Base-by-base conservation (phyloP, 2,797 vertebrate genomes). In the Chiroxiphia lanceolata region DNA sequence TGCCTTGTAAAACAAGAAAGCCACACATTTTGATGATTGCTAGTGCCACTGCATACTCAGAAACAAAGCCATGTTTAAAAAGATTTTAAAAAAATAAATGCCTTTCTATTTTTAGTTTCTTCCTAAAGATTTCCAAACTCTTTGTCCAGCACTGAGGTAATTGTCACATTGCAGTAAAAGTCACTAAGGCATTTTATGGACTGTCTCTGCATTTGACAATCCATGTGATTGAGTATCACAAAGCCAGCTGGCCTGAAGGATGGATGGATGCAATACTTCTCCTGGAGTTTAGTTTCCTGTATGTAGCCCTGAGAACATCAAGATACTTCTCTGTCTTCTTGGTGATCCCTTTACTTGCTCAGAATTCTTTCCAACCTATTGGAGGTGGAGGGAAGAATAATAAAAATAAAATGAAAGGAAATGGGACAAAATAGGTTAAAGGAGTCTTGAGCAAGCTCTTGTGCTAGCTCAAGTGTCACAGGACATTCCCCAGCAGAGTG, bases 401-500 rank as follows among this genome's bases (percentile, higher is more conserved):
- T 12, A 56, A 59, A 88, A 78, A n/a, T 1, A 31, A 23, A 68
- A 44, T 38, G 15, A 63, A 84, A 89, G 4, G 1, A 33, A 87
- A 65, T 1, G 4, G 5, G 34, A 14, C 3, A 64, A 78, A 84
- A 40, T 29, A 64, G n/a, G 1, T 71, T 19, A 50, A 38, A 84
- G 15, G 19, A 79, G 5, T 22, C 61, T 31, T 18, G 51, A 53
- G 29, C 11, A 12, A 53, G 11, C 13, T 57, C 33, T 53, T 60
- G 8, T 15, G 5, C 29, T 75, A 44, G 15, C 15, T 60, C 16
- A 48, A 11, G 25, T 31, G 2, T 47, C 11, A 22, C 13, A 48
- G 11, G 26, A 64, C 5, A 13, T 47, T 42, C 5, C 22, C 8
- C 21, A 50, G 33, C 6, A 34, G 11, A 16, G 11, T 0, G 0